These are phyloP conservation scores for Apistogramma diplotaenia DNA, from an alignment of 2,113 vertebrate genomes.

Conservation along the genomic window DNA sequence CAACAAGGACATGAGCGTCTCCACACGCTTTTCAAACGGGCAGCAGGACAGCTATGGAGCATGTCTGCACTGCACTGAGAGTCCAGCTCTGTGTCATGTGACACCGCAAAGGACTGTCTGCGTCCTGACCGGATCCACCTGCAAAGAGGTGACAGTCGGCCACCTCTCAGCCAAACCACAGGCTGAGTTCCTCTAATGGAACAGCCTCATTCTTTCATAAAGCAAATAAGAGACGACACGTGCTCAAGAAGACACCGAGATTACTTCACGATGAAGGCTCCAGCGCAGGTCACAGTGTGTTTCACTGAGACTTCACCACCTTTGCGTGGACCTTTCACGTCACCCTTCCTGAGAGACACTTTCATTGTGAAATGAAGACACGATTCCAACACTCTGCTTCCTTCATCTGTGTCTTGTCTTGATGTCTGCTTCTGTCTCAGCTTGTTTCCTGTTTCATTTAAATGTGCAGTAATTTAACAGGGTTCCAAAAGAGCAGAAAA, in stretches of 20 bases:
- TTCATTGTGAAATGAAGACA: background rate
- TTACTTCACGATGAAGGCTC: background rate
- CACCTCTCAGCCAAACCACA: constrained; percentile 58
- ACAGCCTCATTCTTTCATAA: background rate
- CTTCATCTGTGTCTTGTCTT: background rate
- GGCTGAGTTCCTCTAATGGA: constrained; percentile 63
- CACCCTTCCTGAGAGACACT: background rate
- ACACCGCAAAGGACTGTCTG: constrained; percentile 62
- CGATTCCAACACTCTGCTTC: background rate
- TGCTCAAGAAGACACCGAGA: background rate
- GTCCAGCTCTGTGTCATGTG: constrained; percentile 11
- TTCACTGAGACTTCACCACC: background rate
- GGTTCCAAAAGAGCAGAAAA: background rate
- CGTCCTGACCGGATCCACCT: constrained; percentile 57
- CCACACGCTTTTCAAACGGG: constrained; percentile 64
- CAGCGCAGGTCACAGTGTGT: background rate
- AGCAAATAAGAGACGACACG: background rate
- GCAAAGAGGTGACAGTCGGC: constrained; percentile 66
- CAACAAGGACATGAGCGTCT: constrained; percentile 52
- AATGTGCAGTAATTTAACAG: background rate
- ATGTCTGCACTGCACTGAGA: constrained; percentile 53
- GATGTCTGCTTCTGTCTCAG: background rate
- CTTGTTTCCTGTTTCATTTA: constrained; percentile 2
- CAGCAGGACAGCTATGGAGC: constrained; percentile 62
- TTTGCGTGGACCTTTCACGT: background rate